Evolutionary conservation across 2,888 invertebrate genomes (phyloP).

Genomic region (Chironomus tentans): DNA sequence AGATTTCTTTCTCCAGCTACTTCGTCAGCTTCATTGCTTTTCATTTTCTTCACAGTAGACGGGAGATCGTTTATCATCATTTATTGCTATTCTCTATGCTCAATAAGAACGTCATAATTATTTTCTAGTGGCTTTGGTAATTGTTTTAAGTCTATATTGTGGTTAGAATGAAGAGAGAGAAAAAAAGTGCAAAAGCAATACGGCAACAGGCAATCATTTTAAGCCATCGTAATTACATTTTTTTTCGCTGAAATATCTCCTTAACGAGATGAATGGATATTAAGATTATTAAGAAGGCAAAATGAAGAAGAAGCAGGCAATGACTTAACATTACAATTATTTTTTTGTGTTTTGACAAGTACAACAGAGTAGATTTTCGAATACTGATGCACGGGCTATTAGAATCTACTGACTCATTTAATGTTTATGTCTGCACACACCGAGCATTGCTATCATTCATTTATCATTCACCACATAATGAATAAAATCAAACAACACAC

Average conservation of each 20-base stretch:
- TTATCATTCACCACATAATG: conserved; percentile 2
- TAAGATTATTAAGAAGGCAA: too few relatives aligned
- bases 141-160: conserved; percentile 19
- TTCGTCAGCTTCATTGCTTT: conserved; percentile 13
- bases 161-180: not conserved
- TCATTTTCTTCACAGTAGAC: too few relatives aligned
- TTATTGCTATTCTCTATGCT: conserved; percentile 17
- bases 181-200: not conserved
- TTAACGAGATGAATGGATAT: not conserved
- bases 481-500: too few relatives aligned
- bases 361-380: too few relatives aligned
- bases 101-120: conserved; percentile 26
- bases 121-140: conserved; percentile 17
- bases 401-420: not conserved
- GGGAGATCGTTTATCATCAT: conserved; percentile 23
- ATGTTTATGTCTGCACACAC: not conserved
- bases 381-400: too few relatives aligned
- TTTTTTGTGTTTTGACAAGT: too few relatives aligned
- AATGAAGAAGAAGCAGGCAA: not conserved
- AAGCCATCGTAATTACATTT: not conserved
- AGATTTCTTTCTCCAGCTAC: conserved; percentile 9
- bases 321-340: not conserved
- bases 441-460: not conserved
- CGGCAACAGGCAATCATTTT: not conserved
- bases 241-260: not conserved